Conservation (phyloP, 2,113 vertebrate species). For the Felis chaus region DNA sequence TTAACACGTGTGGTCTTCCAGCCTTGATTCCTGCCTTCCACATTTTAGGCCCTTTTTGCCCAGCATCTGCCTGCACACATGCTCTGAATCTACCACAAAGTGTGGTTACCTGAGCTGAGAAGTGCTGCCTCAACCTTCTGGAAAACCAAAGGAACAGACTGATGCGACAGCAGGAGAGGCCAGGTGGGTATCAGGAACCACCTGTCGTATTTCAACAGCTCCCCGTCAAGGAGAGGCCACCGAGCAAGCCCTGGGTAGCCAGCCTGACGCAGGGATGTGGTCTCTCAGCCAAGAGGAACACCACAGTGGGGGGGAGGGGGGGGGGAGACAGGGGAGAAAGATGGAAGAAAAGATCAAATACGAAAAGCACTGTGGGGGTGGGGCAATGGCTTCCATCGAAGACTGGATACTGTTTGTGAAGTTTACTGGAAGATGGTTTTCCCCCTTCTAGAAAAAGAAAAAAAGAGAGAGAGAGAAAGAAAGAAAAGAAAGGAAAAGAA, state of each 20-base stretch:
- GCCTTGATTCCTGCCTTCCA: not conserved
- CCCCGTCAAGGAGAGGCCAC: not conserved
- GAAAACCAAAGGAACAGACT: not conserved
- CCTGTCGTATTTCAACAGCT: not conserved
- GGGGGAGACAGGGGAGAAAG: not conserved
- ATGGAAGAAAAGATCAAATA: not conserved
- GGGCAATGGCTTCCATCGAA: not conserved
- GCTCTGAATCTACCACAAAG: not conserved
- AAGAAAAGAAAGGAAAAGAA: conserved; percentile 8
- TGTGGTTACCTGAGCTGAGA: not conserved
- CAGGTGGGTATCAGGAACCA: not conserved
- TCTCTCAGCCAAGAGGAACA: not conserved
- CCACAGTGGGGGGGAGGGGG: not conserved
- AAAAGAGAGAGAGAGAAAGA: not conserved
- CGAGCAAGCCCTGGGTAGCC: not conserved
- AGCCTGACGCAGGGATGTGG: not conserved
- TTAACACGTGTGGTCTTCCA: not conserved
- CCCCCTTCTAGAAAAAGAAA: conserved; percentile 50
- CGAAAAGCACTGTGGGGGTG: rapidly evolving
- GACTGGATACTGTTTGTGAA: not conserved
- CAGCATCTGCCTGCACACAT: not conserved
- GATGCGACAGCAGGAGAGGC: too few species aligned
- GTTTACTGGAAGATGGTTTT: conserved; percentile 49
- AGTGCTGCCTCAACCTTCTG: not conserved
- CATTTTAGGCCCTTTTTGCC: not conserved